Evolutionary conservation across 1,140 invertebrate species (phyloP).

Genomic region (Drosophila pseudoananassae): DNA sequence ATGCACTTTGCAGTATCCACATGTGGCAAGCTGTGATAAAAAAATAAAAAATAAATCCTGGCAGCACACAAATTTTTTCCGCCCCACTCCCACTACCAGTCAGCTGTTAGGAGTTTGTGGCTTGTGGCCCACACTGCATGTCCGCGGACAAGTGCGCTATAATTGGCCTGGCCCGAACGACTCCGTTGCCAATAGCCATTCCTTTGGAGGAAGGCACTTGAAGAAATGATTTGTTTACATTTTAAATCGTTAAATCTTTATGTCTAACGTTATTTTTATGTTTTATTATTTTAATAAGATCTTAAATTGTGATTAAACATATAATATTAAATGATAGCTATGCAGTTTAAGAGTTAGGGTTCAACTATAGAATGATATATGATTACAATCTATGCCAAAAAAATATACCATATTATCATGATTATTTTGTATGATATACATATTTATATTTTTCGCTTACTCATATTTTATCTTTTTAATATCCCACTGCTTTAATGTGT

Average conservation of each 20-base stretch:
- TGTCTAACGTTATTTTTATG: too few relatives aligned
- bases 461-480: background rate
- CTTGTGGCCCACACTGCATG: conserved; percentile 43
- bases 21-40: conserved; percentile 15
- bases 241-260: background rate
- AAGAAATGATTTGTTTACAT: background rate
- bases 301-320: too few relatives aligned
- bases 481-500: background rate
- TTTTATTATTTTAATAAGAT: too few relatives aligned
- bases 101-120: conserved; percentile 34
- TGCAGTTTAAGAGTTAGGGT: too few relatives aligned
- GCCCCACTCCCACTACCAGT: conserved; percentile 31
- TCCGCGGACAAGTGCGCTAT: conserved; percentile 74
- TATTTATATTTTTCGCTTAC: background rate
- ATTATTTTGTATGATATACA: background rate
- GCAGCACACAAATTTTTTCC: background rate
- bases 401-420: background rate
- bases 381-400: too few relatives aligned
- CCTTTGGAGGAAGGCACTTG: conserved; percentile 4
- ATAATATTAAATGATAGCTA: too few relatives aligned
- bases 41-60: conserved; percentile 17
- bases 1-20: conserved; percentile 36
- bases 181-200: conserved; percentile 37
- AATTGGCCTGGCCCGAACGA: conserved; percentile 68
- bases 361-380: too few relatives aligned